Conservation (phyloP, 2,113 vertebrate species). For the Sminthopsis crassicaudata region DNA sequence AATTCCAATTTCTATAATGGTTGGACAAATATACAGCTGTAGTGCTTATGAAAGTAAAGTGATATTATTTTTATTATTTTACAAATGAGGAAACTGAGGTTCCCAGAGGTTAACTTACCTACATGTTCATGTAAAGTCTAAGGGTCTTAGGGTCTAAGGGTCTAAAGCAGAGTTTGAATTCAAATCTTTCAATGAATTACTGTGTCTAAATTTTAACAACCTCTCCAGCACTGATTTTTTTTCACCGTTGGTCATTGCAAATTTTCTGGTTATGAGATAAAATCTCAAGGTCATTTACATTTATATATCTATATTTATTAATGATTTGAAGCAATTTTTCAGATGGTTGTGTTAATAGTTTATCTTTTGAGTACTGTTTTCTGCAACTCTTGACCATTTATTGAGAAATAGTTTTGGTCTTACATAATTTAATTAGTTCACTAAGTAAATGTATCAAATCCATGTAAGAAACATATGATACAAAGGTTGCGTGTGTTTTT, state of each 20-base stretch:
- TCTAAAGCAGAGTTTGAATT: neutral
- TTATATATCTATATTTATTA: neutral
- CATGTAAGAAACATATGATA: neutral
- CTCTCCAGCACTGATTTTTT: neutral
- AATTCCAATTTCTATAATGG: neutral
- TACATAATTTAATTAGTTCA: neutral
- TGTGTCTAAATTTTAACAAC: neutral
- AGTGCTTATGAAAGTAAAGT: neutral
- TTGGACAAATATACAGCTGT: neutral
- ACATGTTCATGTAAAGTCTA: too few species aligned
- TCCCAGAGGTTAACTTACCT: neutral
- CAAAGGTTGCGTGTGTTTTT: neutral
- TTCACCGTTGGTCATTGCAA: neutral
- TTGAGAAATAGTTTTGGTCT: neutral
- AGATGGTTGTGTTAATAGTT: neutral
- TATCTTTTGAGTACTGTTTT: neutral
- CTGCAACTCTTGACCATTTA: neutral
- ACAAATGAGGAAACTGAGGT: neutral
- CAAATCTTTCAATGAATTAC: neutral
- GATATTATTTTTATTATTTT: neutral
- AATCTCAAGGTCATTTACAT: neutral
- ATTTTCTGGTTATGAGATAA: neutral
- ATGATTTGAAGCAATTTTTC: neutral
- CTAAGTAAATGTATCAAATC: neutral
- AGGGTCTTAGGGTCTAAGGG: too few species aligned